Conservation (phyloP, 2,888 invertebrate species). For the Unio delphinus region DNA sequence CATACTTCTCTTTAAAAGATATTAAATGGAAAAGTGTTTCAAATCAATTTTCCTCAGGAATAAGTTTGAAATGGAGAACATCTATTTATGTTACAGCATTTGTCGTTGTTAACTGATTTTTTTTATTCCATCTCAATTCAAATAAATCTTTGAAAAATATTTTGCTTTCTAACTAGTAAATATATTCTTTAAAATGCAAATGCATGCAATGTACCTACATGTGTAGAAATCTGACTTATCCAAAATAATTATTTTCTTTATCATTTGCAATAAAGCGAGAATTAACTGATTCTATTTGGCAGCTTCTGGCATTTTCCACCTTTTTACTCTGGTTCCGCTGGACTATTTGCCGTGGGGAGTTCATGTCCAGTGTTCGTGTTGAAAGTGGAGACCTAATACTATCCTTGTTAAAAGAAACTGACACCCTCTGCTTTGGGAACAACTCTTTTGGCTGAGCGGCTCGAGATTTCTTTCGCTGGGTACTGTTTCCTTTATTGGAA, state of each 20-base stretch:
- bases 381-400: slow-evolving; percentile 49
- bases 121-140: too few species aligned
- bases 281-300: slow-evolving; percentile 28
- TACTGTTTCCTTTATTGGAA: slow-evolving; percentile 11
- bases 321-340: slow-evolving; percentile 55
- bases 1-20: too few species aligned
- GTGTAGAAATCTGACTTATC: too few species aligned
- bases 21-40: too few species aligned
- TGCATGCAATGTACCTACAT: too few species aligned
- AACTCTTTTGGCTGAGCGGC: slow-evolving; percentile 47
- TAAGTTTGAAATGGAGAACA: too few species aligned
- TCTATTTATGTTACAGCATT: too few species aligned
- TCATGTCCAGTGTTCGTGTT: slow-evolving; percentile 45
- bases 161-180: too few species aligned
- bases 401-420: slow-evolving; percentile 16
- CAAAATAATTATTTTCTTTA: slow-evolving; percentile 22
- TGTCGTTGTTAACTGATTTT: too few species aligned
- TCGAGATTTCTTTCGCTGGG: slow-evolving; percentile 28
- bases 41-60: too few species aligned
- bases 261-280: slow-evolving; percentile 34
- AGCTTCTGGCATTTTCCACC: slow-evolving; percentile 37
- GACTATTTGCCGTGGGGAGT: slow-evolving; percentile 55
- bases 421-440: slow-evolving; percentile 25
- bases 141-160: too few species aligned
- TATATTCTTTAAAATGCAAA: too few species aligned